Conservation (phyloP, 1,140 invertebrate genomes). For the Drosophila bocqueti region DNA sequence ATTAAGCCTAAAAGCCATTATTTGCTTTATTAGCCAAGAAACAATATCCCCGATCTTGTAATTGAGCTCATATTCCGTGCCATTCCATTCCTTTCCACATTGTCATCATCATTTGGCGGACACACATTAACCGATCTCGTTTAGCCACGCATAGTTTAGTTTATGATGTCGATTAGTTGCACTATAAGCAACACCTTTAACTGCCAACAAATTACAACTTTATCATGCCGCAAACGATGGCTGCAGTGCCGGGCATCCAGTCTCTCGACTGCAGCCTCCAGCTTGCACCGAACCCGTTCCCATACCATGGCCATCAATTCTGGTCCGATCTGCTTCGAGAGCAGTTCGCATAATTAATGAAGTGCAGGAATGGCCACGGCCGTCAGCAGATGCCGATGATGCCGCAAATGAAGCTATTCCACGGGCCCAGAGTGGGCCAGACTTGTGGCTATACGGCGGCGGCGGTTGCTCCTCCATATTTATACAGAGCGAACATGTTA, state of each 20-base stretch:
- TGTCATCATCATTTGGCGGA: constrained; percentile 72
- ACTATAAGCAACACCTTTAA: constrained; percentile 84
- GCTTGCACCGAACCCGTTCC: constrained; percentile 33
- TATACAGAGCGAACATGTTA: constrained; percentile 80
- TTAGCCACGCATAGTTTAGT: constrained; percentile 79
- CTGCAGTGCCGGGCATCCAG: constrained; percentile 7
- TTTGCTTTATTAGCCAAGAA: constrained; percentile 10
- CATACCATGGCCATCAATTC: constrained; percentile 61
- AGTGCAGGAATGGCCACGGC: constrained; percentile 66
- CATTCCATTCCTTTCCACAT: constrained; percentile 27
- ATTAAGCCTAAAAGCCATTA: constrained; percentile 21
- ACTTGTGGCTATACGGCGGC: constrained; percentile 25
- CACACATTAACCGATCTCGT: constrained; percentile 71
- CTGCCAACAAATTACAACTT: constrained; percentile 83
- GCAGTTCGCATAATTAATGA: constrained; percentile 80
- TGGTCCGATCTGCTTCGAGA: constrained; percentile 60
- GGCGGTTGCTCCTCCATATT: constrained; percentile 68
- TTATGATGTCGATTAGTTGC: constrained; percentile 81
- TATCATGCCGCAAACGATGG: constrained; percentile 77
- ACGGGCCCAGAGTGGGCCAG: constrained; percentile 20
- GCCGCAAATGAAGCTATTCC: constrained; percentile 79
- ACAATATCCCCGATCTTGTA: constrained; percentile 23
- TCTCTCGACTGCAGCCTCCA: neutral
- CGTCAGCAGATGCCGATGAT: constrained; percentile 23
- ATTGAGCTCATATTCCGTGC: constrained; percentile 38